Conservation (phyloP, 2,797 vertebrate genomes). For the Alca torda region DNA sequence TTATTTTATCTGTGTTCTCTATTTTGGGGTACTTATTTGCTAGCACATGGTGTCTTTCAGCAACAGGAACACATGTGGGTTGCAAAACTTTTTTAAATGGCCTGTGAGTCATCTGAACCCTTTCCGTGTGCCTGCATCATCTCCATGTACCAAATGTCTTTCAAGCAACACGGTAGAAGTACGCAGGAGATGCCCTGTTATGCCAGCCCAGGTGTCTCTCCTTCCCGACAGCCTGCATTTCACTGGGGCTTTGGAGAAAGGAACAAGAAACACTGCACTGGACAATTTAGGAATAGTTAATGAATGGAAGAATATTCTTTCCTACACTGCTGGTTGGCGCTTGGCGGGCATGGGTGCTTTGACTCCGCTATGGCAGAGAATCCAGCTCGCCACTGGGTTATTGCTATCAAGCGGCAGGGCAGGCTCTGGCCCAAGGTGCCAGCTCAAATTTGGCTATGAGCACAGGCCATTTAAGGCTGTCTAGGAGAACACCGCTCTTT, state of each 20-base stretch:
- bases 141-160: neutral
- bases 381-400: neutral
- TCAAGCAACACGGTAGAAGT: rapidly evolving
- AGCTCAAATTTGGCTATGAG: neutral
- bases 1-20: neutral
- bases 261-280: neutral
- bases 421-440: neutral
- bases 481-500: neutral
- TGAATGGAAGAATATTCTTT: neutral
- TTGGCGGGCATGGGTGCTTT: neutral
- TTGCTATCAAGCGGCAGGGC: neutral
- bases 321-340: neutral
- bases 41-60: neutral
- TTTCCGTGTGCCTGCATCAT: neutral
- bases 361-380: neutral
- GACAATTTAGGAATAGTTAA: neutral
- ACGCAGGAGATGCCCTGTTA: neutral
- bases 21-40: neutral
- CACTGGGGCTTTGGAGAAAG: neutral
- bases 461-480: neutral
- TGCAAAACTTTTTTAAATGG: neutral
- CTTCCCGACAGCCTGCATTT: neutral
- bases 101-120: neutral
- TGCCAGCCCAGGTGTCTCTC: neutral
- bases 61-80: neutral